Evolutionary conservation across 2,888 invertebrate genomes (phyloP), one percentile per base, ranked within the genome.

Genomic region (Erebia palarica): DNA sequence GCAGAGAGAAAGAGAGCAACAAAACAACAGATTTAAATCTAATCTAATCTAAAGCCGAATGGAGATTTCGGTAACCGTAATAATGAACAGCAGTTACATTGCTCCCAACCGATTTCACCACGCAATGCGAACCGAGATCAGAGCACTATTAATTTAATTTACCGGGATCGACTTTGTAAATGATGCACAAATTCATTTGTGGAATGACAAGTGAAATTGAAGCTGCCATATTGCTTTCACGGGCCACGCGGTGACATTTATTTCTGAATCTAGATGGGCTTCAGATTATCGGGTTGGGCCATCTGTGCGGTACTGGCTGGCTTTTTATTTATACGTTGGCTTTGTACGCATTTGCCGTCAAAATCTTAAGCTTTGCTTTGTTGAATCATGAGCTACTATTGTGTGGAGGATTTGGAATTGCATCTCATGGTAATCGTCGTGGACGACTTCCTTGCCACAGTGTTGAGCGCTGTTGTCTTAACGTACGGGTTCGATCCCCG

Each of bases 131-230:
- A 71, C 75, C 74, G 72, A 68, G 71, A 68, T 65, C 74, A 66
- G 70, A 59, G 27, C 16, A 71, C 71, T 72, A 75, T 75, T 75
- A 75, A 87, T 89, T 87, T 84, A 86, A 87, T 89, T 87, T 84
- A 82, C 85, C 77, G 80, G 82, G 82, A 82, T 84, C 78, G 81
- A 83, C 91, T 91, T 91, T 91, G 91, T 88, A 91, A 90, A 88
- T 86, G 88, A 91, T 90, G 90, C 82, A 87, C 89, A 83, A 88
- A 90, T 86, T 88, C 88, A 92, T 91, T 91, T 88, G 85, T 82
- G 80, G 82, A 86, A 88, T 90, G 88, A 90, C 89, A 86, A 89
- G 88, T 86, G 87, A 87, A 87, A 90, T 83, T 85, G 84, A 82
- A 78, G 78, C 80, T 79, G 80, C 78, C 78, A 77, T 76, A 73